Conservation (phyloP, 2,888 invertebrate species). For the Sinelater perroti region DNA sequence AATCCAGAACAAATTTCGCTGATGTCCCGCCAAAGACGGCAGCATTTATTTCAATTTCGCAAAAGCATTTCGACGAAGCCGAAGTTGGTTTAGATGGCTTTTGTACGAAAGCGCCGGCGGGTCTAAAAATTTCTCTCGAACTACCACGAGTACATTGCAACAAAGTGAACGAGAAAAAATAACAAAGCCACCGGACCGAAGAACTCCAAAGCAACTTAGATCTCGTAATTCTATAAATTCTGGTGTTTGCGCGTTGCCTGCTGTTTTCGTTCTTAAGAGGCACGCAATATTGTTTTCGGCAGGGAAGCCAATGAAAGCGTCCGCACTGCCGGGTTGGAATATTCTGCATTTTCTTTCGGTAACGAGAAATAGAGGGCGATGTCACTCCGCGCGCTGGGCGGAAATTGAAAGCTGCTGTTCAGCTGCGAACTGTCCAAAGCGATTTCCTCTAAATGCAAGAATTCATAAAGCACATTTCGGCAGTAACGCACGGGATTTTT, state of each 20-base stretch:
- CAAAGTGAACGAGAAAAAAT: slow-evolving; percentile 16
- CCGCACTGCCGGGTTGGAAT: slow-evolving; percentile 10
- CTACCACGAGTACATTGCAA: slow-evolving; percentile 9
- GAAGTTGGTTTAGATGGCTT: slow-evolving; percentile 13
- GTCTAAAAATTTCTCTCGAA: slow-evolving; percentile 5
- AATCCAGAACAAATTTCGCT: slow-evolving; percentile 2
- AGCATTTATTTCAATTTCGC: slow-evolving; percentile 13
- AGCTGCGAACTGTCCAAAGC: slow-evolving; percentile 26
- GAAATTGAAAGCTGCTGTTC: slow-evolving; percentile 41
- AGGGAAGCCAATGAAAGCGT: slow-evolving; percentile 6
- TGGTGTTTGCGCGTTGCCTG: not conserved
- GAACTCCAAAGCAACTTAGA: slow-evolving; percentile 14
- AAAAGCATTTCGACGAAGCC: slow-evolving; percentile 4
- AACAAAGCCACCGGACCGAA: slow-evolving; percentile 14
- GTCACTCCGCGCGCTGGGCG: slow-evolving; percentile 23
- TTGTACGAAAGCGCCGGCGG: slow-evolving; percentile 10
- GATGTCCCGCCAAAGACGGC: slow-evolving; percentile 7
- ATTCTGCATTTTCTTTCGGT: slow-evolving; percentile 3
- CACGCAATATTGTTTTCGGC: slow-evolving; percentile 1
- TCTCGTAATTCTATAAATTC: slow-evolving; percentile 17
- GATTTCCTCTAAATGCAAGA: slow-evolving; percentile 30
- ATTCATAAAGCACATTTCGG: slow-evolving; percentile 11
- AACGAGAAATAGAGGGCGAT: slow-evolving; percentile 21
- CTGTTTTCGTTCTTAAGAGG: not conserved
- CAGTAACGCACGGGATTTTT: slow-evolving; percentile 19